Evolutionary conservation across 2,888 invertebrate genomes (phyloP).

Genomic region (Phyto melanocephala): DNA sequence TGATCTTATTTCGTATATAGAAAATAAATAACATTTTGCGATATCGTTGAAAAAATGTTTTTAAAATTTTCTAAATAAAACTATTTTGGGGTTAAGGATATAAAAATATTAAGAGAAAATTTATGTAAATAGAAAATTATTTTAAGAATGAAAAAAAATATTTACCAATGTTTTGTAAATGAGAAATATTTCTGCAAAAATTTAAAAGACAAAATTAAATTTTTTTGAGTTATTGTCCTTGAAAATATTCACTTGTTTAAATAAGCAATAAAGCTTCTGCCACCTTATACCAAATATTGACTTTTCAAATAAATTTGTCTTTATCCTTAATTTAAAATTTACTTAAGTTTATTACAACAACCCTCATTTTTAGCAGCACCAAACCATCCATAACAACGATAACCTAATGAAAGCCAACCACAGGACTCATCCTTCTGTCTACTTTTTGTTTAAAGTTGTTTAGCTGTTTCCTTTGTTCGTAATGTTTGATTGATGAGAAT

Average conservation of each 20-base stretch:
- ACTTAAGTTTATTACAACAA: background rate
- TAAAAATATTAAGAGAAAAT: no score
- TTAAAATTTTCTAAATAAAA: no score
- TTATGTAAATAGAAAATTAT: no score
- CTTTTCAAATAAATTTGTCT: background rate
- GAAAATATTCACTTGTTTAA: background rate
- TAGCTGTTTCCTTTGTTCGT: constrained; percentile 21
- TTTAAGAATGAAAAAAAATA: no score
- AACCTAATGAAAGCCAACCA: constrained; percentile 7
- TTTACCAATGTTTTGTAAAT: no score
- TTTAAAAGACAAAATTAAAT: no score
- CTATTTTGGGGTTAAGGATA: no score
- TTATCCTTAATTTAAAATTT: background rate
- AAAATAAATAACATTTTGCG: no score
- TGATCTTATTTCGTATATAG: no score
- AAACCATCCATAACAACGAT: constrained; percentile 9
- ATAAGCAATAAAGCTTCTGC: background rate
- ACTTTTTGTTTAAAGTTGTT: background rate
- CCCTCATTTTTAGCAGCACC: background rate
- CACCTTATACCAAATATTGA: background rate
- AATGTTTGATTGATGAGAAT: constrained; percentile 64
- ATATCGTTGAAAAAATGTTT: no score
- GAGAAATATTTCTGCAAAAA: no score
- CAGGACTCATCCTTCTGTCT: constrained; percentile 1
- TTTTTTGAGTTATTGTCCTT: background rate